Evolutionary conservation across 2,797 vertebrate species (phyloP), one percentile per base, ranked within the genome.

Genomic region (Microctenopoma stevenorrisi): DNA sequence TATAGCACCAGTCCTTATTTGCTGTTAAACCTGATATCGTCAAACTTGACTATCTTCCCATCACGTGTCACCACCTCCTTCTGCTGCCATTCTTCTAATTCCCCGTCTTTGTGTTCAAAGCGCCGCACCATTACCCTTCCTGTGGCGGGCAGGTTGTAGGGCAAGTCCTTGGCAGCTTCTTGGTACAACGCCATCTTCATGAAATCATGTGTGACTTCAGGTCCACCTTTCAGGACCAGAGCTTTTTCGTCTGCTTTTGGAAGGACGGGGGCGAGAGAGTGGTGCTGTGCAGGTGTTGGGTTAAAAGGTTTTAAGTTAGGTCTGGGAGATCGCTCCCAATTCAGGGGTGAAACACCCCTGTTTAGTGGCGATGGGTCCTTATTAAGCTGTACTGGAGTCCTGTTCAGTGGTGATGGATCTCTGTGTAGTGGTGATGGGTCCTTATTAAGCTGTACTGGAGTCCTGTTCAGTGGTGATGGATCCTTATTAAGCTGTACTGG

Each of bases 51-150:
- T 4, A 94, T 89, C 56, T 73, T 88, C 25, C 93, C 92, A 7
- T 85, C 70, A 2, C 68, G 81, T 13, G 79, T 92, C 59, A 92
- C 83, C 53, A 94, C 89, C 72, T 93, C 91, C 42, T 78, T 93
- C 64, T 92, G 84, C 65, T 87, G 81, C 85, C 92, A 89, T 0
- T 7, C 72, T 59, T 4, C 87, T 13, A 88, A 43, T 38, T 74
- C 53, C 1, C 92, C 91, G 0, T 87, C 65, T n/a, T 76, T 87
- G 53, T 90, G 63, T 37, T 81, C 83, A 51, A 89, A 92, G 3
- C 68, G 70, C 0, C 68, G 84, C 30, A 92, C 70, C 33, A 82
- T 54, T 71, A 94, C 76, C 60, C 67, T 82, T 14, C 93, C 93
- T 0, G 88, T 91, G 3, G 37, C 7, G 0, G 92, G 93, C 25